Evolutionary conservation across 2,797 vertebrate species (phyloP).

Genomic region (Pangasius larnaudii): DNA sequence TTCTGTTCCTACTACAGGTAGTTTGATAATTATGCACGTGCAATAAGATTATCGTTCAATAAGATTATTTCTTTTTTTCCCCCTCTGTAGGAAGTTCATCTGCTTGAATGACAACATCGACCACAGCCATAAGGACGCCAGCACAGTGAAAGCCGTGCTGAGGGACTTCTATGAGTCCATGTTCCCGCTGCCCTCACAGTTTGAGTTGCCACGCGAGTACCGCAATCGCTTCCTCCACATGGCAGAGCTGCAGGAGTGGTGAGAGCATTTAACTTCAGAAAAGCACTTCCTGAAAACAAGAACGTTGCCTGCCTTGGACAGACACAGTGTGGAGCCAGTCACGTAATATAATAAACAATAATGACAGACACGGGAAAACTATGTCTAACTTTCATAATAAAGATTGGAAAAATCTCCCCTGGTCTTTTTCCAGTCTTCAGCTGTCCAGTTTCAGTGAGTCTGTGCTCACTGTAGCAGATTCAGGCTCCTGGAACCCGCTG

Average conservation of each 20-base stretch:
- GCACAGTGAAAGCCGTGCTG: slow-evolving; percentile 94
- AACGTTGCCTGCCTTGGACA: background rate
- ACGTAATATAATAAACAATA: background rate
- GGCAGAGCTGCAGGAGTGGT: slow-evolving; percentile 96
- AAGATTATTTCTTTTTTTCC: background rate
- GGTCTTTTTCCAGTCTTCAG: too few relatives aligned
- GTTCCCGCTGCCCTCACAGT: slow-evolving; percentile 94
- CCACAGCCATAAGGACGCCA: slow-evolving; percentile 93
- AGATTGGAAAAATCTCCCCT: background rate
- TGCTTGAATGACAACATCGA: slow-evolving; percentile 98
- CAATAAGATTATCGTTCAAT: too few relatives aligned
- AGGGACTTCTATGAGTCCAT: slow-evolving; percentile 98
- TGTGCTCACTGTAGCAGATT: too few relatives aligned
- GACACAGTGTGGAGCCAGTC: background rate
- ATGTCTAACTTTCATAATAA: background rate
- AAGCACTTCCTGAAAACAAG: background rate
- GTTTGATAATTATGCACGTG: background rate
- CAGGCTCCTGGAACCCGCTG: background rate
- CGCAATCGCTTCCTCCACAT: slow-evolving; percentile 96
- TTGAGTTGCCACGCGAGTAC: slow-evolving; percentile 94
- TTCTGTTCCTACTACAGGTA: background rate
- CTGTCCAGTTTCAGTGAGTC: too few relatives aligned
- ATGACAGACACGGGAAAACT: background rate
- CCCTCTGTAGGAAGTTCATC: slow-evolving; percentile 89
- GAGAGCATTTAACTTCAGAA: slow-evolving; percentile 39